These are phyloP conservation scores for Anarrhichthys ocellatus DNA, from an alignment of 2,113 vertebrate species.

Conservation along the genomic window DNA sequence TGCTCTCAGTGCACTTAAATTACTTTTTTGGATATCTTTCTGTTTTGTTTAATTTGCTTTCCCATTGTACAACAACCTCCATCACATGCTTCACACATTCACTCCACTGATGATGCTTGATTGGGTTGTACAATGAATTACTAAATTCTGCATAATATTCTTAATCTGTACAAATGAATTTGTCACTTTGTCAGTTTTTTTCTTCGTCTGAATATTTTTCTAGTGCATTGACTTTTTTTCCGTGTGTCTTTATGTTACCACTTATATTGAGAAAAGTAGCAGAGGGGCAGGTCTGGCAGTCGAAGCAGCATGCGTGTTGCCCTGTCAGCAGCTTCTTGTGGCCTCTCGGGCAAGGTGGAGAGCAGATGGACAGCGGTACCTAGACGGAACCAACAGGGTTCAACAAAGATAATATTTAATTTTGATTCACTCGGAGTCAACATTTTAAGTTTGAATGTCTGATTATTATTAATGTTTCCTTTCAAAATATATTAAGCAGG, in stretches of 20 bases:
- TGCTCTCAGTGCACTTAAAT: not conserved
- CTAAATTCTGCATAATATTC: not conserved
- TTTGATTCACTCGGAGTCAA: not conserved
- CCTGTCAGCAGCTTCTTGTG: constrained; percentile 78
- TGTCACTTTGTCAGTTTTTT: not conserved
- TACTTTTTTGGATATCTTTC: not conserved
- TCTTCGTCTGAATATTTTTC: not conserved
- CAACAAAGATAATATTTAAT: not conserved
- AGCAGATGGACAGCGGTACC: constrained; percentile 85
- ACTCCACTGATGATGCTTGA: not conserved
- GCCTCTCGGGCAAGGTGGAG: constrained; percentile 81
- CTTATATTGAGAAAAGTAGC: constrained; percentile 84
- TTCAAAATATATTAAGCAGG: not conserved
- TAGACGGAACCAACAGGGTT: constrained; percentile 43
- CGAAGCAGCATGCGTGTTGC: constrained; percentile 86
- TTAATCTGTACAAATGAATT: not conserved
- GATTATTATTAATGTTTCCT: not conserved
- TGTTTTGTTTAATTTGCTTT: not conserved
- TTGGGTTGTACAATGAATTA: not conserved
- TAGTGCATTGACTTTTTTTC: not conserved
- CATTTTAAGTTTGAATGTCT: not conserved
- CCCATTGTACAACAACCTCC: not conserved
- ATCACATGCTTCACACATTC: not conserved
- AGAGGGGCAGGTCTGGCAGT: constrained; percentile 81
- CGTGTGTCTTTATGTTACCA: constrained; percentile 71